Evolutionary conservation across 2,888 invertebrate genomes (phyloP), one percentile per base, ranked within the genome.

Genomic region (Athalia circularis): DNA sequence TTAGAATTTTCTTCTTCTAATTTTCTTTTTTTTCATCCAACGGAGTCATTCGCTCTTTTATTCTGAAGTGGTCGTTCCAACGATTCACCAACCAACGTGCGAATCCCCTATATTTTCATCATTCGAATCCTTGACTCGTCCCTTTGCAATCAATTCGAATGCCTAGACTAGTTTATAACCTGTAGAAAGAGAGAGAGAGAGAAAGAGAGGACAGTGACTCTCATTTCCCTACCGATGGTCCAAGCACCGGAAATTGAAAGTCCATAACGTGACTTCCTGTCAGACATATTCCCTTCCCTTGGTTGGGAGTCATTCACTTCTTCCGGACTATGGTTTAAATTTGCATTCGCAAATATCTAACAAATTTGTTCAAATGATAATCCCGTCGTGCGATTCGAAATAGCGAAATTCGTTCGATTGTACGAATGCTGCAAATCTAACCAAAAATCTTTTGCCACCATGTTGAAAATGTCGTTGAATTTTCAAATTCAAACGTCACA

Each of bases 241-340:
- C 79, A 81, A 81, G 80, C 82, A 75, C 86, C 87, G 88, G 88
- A 88, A 88, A 88, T 88, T 88, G 88, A 88, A 88, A 87, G 86
- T 87, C 87, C 82, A 85, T 82, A 83, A 85, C 87, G 87, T 87
- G 87, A 87, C 85, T 85, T 87, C 85, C 87, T 84, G 80, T 75
- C 75, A 75, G 75, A 75, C 75, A 62, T 48, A 50, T 79, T 80
- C 79, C 79, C 79, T 83, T 80, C 79, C 76, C 81, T 81, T 82
- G 82, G 50, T 48, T 29, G 48, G 52, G 45, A 59, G 61, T 70
- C 77, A 50, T 13, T 67, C 70, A 57, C 54, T 59, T 61, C 70
- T 48, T 52, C 47, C 62, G 54, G 15, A 65, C 57, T 8, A 47
- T 29, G 29, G 29, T 29, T 47, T 65, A 65, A 82, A 84, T 84